Percentiles rank a stretch among this genome's conserved stretches.
These are phyloP conservation scores for Habrosyne pyritoides DNA, from an alignment of 2,888 invertebrate genomes.

Conservation along the genomic window DNA sequence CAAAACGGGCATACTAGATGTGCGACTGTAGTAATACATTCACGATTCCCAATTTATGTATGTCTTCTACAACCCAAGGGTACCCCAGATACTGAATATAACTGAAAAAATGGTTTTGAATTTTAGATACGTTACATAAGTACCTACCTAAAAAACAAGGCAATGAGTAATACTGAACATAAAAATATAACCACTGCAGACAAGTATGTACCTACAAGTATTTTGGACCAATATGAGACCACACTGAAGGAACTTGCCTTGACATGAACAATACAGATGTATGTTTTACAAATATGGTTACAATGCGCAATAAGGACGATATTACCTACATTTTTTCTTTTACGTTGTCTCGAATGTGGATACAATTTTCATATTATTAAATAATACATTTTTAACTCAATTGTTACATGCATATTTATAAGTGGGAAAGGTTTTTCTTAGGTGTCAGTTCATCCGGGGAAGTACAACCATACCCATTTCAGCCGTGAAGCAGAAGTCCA, in stretches of 20 bases:
- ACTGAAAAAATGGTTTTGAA: too few species aligned
- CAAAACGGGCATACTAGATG: too few species aligned
- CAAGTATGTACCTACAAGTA: background rate
- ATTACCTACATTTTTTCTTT: background rate
- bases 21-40: too few species aligned
- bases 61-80: too few species aligned
- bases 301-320: background rate
- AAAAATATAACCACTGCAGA: background rate
- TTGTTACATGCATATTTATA: background rate
- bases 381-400: background rate
- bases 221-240: conserved; percentile 12
- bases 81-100: too few species aligned
- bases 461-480: too few species aligned
- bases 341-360: background rate
- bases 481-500: too few species aligned
- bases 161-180: background rate
- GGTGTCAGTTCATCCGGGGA: too few species aligned
- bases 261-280: conserved; percentile 11
- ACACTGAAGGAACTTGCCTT: conserved; percentile 12
- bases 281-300: background rate
- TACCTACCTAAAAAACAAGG: background rate
- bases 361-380: background rate
- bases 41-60: too few species aligned
- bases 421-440: too few species aligned
- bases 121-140: too few species aligned